These are phyloP conservation scores for Teinopalpus imperialis DNA, from an alignment of 2,888 invertebrate genomes.

Conservation along the genomic window DNA sequence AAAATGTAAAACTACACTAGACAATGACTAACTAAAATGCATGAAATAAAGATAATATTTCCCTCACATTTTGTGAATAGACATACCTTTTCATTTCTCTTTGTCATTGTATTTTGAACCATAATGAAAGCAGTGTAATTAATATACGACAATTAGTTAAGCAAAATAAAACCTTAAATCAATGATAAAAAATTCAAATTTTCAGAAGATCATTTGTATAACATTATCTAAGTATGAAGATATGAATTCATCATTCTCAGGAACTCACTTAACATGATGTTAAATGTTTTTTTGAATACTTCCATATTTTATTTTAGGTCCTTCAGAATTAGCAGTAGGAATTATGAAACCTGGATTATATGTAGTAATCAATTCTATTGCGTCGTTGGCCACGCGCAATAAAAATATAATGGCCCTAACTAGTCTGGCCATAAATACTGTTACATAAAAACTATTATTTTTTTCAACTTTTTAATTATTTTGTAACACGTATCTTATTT, in stretches of 20 bases:
- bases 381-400: too few relatives aligned
- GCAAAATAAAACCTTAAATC: slow-evolving; percentile 5
- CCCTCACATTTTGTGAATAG: slow-evolving; percentile 4
- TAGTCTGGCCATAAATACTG: too few relatives aligned
- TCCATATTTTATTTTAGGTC: too few relatives aligned
- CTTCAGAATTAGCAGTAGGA: too few relatives aligned
- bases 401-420: too few relatives aligned
- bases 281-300: slow-evolving; percentile 6
- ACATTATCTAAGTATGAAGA: background rate
- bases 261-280: slow-evolving; percentile 1
- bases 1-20: slow-evolving; percentile 6
- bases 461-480: too few relatives aligned
- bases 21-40: slow-evolving; percentile 14
- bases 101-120: slow-evolving; percentile 22
- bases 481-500: too few relatives aligned
- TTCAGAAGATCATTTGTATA: background rate
- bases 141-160: slow-evolving; percentile 3
- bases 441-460: too few relatives aligned
- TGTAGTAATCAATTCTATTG: too few relatives aligned
- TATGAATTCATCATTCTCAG: slow-evolving; percentile 8
- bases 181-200: slow-evolving; percentile 6
- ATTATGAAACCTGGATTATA: too few relatives aligned
- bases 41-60: slow-evolving; percentile 13
- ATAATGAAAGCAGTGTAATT: slow-evolving; percentile 18
- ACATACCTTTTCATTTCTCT: slow-evolving; percentile 20